Evolutionary conservation across 2,888 invertebrate species (phyloP).

Genomic region (Oxycera nigricornis): DNA sequence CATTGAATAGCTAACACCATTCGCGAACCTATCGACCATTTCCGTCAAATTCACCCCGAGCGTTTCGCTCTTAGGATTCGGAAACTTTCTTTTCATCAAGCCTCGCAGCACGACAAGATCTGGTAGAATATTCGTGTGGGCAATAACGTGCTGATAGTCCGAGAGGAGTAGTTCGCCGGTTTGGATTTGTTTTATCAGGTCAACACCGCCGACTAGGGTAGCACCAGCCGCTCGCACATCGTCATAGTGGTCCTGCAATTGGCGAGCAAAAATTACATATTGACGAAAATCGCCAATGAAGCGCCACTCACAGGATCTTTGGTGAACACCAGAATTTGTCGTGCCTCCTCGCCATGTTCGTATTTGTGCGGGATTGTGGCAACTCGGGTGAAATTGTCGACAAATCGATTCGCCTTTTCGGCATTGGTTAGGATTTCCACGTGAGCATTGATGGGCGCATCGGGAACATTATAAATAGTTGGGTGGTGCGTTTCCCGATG

Average conservation of each 20-base stretch:
- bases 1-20: constrained; percentile 75
- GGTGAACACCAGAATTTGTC: constrained; percentile 77
- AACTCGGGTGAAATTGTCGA: constrained; percentile 74
- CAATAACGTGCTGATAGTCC: constrained; percentile 78
- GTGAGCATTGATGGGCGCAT: constrained; percentile 72
- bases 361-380: constrained; percentile 74
- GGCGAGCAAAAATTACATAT: background rate
- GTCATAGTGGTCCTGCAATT: constrained; percentile 56
- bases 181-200: constrained; percentile 79
- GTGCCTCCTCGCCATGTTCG: constrained; percentile 71
- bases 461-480: constrained; percentile 78
- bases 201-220: constrained; percentile 73
- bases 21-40: constrained; percentile 70
- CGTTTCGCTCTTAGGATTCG: constrained; percentile 72
- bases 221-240: constrained; percentile 76
- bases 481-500: constrained; percentile 85
- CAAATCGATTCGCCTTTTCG: constrained; percentile 66
- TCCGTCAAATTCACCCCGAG: constrained; percentile 69
- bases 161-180: constrained; percentile 70
- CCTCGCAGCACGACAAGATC: constrained; percentile 80
- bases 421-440: constrained; percentile 81
- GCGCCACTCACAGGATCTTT: constrained; percentile 66
- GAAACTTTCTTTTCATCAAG: constrained; percentile 78
- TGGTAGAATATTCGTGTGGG: constrained; percentile 80
- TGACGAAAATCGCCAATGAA: background rate